Evolutionary conservation across 2,113 vertebrate species (phyloP).

Genomic region (Opisthocomus hoazin): DNA sequence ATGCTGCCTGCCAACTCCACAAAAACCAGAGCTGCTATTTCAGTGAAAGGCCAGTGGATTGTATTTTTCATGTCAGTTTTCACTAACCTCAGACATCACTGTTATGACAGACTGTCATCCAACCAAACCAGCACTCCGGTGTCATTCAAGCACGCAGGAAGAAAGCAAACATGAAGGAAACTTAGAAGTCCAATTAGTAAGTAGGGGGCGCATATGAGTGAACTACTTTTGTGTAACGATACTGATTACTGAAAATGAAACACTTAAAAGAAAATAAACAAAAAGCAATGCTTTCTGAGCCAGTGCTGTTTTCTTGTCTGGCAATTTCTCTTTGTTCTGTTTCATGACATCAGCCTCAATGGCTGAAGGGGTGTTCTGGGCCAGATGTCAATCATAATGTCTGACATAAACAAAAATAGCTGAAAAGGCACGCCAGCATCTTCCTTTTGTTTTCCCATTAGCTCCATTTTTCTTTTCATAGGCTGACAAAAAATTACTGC

Average conservation of each 20-base stretch:
- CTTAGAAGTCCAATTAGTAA: conserved; percentile 5
- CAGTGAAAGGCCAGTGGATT: conserved; percentile 33
- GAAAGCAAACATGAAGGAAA: conserved; percentile 17
- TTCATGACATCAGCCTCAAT: conserved; percentile 48
- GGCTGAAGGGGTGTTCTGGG: conserved; percentile 51
- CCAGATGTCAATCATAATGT: conserved; percentile 62
- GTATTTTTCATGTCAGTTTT: conserved; percentile 54
- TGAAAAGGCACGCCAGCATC: conserved; percentile 53
- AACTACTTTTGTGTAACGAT: conserved; percentile 16
- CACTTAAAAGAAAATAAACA: conserved; percentile 53
- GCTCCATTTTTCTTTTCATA: conserved; percentile 69
- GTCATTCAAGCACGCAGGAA: conserved; percentile 17
- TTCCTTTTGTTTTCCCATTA: conserved; percentile 66
- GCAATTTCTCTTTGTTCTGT: conserved; percentile 68
- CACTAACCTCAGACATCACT: conserved; percentile 43
- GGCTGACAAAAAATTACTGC: conserved; percentile 67
- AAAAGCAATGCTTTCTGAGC: conserved; percentile 36
- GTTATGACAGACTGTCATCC: conserved; percentile 62
- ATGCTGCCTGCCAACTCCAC: conserved; percentile 43
- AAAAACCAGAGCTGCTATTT: conserved; percentile 32
- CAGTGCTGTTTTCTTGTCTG: conserved; percentile 60
- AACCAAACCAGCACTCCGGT: conserved; percentile 12
- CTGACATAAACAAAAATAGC: conserved; percentile 68
- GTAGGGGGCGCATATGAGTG: background rate
- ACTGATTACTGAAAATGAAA: conserved; percentile 58